Percentiles rank a stretch among this genome's conserved stretches.
Conservation (phyloP, 2,113 vertebrate genomes). For the Naja naja region DNA sequence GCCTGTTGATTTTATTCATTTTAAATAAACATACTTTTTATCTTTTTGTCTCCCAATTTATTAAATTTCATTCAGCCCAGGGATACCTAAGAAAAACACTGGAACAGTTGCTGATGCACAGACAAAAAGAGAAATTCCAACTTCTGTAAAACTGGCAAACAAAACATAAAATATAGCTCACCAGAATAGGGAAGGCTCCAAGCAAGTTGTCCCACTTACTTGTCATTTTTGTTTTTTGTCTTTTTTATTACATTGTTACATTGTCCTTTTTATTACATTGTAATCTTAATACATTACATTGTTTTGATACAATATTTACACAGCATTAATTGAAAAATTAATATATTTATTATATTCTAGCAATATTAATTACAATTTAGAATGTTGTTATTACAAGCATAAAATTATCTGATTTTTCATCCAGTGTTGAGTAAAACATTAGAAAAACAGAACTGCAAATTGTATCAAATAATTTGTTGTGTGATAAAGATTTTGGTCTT, state of each 20-base stretch:
- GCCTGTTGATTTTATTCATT: not conserved
- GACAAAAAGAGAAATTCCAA: not conserved
- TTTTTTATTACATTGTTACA: not conserved
- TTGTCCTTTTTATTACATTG: not conserved
- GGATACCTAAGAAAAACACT: not conserved
- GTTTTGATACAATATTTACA: not conserved
- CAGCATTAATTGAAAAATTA: not conserved
- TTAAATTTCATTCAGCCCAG: not conserved
- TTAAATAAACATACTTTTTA: not conserved
- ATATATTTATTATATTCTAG: not conserved
- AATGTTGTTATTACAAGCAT: not conserved
- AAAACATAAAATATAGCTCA: not conserved
- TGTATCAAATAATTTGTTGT: not conserved
- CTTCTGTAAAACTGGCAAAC: not conserved
- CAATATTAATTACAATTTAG: not conserved
- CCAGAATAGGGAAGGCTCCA: not conserved
- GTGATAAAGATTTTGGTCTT: not conserved
- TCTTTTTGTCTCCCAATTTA: not conserved
- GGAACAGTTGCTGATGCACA: not conserved
- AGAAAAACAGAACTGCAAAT: not conserved
- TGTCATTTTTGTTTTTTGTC: not conserved
- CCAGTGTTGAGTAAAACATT: not conserved
- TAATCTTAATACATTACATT: not conserved
- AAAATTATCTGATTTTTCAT: not conserved
- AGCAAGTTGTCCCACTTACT: not conserved